A percentile compares a stretch with the other conserved stretches of the same genome.
These are phyloP conservation scores for Manis pentadactyla DNA, from an alignment of 2,797 vertebrate species.

Conservation along the genomic window DNA sequence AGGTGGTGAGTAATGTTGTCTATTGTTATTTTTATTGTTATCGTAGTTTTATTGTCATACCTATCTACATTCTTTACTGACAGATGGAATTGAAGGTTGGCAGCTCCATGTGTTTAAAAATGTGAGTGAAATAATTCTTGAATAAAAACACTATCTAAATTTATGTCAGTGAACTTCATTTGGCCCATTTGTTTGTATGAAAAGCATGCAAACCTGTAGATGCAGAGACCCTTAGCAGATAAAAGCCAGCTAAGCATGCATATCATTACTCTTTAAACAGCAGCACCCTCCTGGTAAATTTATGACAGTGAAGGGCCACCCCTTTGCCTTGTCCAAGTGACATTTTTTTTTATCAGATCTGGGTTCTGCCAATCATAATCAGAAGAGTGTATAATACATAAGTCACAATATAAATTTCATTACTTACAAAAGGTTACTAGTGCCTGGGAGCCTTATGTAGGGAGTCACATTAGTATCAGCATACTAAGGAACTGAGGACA, in stretches of 20 bases:
- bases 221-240: not conserved
- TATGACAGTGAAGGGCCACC: not conserved
- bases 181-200: not conserved
- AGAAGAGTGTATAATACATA: not conserved
- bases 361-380: not conserved
- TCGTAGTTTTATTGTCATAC: not conserved
- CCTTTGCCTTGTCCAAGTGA: not conserved
- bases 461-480: not conserved
- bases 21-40: not conserved
- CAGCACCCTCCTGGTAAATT: not conserved
- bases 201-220: not conserved
- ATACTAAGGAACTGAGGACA: not conserved
- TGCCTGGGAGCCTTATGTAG: not conserved
- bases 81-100: not conserved
- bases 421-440: not conserved
- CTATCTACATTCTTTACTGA: not conserved
- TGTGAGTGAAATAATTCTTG: not conserved
- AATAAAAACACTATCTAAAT: not conserved
- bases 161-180: not conserved
- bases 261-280: not conserved
- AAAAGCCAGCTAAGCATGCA: not conserved
- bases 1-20: not conserved
- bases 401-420: not conserved
- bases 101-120: not conserved
- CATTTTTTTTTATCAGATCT: not conserved